Evolutionary conservation across 2,113 vertebrate species (phyloP).

Genomic region (Apaloderma vittatum): DNA sequence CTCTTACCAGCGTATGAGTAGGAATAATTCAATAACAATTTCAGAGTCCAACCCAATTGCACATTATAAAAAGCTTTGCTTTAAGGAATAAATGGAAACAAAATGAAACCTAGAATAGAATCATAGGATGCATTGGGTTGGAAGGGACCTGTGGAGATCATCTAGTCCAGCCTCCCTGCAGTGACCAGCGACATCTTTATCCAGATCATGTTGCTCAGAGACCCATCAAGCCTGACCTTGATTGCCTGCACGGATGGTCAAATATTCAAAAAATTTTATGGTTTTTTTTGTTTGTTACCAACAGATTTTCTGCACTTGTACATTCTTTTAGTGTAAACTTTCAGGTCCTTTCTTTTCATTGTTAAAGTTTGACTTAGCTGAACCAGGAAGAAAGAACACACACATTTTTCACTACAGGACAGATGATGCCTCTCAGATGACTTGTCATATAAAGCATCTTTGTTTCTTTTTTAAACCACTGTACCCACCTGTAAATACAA

Average conservation of each 20-base stretch:
- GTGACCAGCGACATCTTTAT: no score
- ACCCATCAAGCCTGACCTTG: no score
- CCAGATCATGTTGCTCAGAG: no score
- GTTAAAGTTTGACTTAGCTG: not conserved
- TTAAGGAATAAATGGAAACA: not conserved
- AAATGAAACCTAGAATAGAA: not conserved
- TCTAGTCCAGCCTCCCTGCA: no score
- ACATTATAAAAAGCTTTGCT: not conserved
- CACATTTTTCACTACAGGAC: not conserved
- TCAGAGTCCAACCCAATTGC: not conserved
- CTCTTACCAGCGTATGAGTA: not conserved
- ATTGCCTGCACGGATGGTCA: no score
- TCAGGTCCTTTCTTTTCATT: not conserved
- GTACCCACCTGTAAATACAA: not conserved
- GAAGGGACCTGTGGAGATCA: no score
- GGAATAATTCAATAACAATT: not conserved
- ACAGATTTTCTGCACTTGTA: not conserved
- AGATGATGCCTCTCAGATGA: conserved; percentile 18
- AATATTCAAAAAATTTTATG: not conserved
- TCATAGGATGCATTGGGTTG: no score
- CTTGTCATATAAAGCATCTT: conserved; percentile 48
- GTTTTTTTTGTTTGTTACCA: not conserved
- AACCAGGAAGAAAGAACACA: not conserved
- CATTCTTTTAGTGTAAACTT: not conserved
- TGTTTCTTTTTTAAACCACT: conserved; percentile 37